Evolutionary conservation across 2,797 vertebrate genomes (phyloP).

Genomic region (Xiphorhynchus erythropygius): DNA sequence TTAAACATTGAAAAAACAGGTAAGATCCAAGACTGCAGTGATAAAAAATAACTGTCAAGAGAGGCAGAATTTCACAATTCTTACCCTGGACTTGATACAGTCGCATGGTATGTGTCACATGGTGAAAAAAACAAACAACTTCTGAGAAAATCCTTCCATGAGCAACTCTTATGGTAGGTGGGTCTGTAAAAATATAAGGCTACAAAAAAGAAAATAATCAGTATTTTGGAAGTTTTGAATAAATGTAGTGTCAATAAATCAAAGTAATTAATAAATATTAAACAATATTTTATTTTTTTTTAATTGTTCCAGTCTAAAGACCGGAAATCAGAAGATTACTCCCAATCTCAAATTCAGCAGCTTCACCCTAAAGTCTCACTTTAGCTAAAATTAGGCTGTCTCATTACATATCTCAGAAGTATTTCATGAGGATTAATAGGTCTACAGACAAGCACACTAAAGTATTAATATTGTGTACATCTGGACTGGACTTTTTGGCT

Average conservation of each 20-base stretch:
- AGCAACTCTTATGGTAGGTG: constrained; percentile 82
- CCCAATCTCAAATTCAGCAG: neutral
- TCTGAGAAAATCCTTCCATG: constrained; percentile 87
- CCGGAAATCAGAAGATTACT: neutral
- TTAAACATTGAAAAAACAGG: neutral
- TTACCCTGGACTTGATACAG: constrained; percentile 87
- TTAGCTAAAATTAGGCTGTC: neutral
- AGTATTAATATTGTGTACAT: neutral
- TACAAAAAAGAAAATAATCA: constrained; percentile 46
- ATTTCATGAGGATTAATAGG: neutral
- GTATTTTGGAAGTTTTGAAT: neutral
- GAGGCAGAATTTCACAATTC: neutral
- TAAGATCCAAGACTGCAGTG: neutral
- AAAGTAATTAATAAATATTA: neutral
- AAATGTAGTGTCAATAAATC: neutral
- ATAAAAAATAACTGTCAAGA: neutral
- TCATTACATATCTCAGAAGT: neutral
- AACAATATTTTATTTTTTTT: neutral
- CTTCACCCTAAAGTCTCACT: neutral
- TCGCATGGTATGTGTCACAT: constrained; percentile 84
- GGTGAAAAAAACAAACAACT: constrained; percentile 84
- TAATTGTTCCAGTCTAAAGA: neutral
- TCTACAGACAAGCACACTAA: neutral
- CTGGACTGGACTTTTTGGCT: neutral
- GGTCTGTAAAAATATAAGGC: constrained; percentile 79